Conservation (phyloP, 1,140 invertebrate species). For the Lepidurus arcticus region DNA sequence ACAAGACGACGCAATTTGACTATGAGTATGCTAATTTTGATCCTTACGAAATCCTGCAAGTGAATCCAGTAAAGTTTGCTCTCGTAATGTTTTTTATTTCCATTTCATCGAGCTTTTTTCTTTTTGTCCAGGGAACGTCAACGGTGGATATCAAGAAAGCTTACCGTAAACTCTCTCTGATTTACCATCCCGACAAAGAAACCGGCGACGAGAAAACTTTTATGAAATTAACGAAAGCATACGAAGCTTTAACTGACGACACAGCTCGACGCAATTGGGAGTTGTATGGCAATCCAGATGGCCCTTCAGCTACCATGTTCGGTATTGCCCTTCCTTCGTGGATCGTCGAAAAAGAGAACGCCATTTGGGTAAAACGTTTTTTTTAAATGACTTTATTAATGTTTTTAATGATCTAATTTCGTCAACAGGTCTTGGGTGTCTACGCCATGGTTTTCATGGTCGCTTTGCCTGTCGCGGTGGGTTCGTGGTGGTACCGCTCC, state of each 20-base stretch:
- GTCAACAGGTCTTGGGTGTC: conserved; percentile 58
- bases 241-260: conserved; percentile 84
- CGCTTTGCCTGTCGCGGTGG: conserved; percentile 84
- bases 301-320: conserved; percentile 96
- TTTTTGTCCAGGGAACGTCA: conserved; percentile 56
- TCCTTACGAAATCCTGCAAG: conserved; percentile 91
- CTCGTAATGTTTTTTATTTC: neutral
- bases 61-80: conserved; percentile 63
- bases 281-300: conserved; percentile 98
- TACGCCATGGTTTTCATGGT: conserved; percentile 98
- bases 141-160: conserved; percentile 88
- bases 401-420: neutral
- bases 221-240: conserved; percentile 96
- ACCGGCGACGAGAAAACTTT: conserved; percentile 96
- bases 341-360: conserved; percentile 99
- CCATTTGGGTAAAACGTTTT: conserved; percentile 68
- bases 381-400: conserved; percentile 32
- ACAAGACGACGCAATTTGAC: conserved; percentile 96
- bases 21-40: conserved; percentile 98
- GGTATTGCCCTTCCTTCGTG: conserved; percentile 98
- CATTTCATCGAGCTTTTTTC: conserved; percentile 36
- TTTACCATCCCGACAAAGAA: conserved; percentile 95
- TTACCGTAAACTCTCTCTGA: conserved; percentile 86
- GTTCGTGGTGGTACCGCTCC: conserved; percentile 98
- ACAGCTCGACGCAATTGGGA: conserved; percentile 96